Evolutionary conservation across 2,113 vertebrate genomes (phyloP), one percentile per base, ranked within the genome.

Genomic region (Rhinolophus sinicus): DNA sequence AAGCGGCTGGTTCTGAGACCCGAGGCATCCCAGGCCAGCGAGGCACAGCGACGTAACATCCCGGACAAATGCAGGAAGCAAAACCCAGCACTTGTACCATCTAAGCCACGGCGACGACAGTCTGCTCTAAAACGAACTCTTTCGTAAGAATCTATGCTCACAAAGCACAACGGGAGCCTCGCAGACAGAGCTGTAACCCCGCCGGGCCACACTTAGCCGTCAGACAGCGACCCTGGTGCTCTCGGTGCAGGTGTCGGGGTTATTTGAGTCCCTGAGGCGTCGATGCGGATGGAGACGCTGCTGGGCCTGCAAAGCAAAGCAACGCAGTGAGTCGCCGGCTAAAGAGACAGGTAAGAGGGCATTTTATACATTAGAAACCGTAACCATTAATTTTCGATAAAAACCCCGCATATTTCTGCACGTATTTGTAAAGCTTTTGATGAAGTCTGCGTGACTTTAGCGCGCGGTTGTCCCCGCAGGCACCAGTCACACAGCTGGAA

Each of bases 231-330:
- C 40, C 40, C 40, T 44, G 40, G 40, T 6, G 40, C 40, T 1
- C 40, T 44, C 40, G 4, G 40, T 44, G 40, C 7, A 44, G 40
- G 40, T 6, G 16, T 56, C 44, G 0, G 35, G 33, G n/a, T 10
- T 67, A 97, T 28, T 94, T 58, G 47, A 88, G 94, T 40, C 96
- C 85, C 8, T 10, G 21, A 0, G 94, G 90, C 2, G 35, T 40
- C 11, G 73, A 35, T 16, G 64, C 40, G 0, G 91, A 30, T 11
- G 56, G 58, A 54, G 96, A 18, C 7, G 28, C 6, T 24, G 62
- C 70, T n/a, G 52, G 44, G 38, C 26, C 97, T 97, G 82, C 40
- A 50, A 50, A 54, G 52, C 38, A 77, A 87, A 83, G 38, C 5
- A 28, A 44, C 90, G 3, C 44, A 8, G 75, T 22, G 33, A 76